Evolutionary conservation across 2,797 vertebrate species (phyloP).

Genomic region (Champsocephalus esox): DNA sequence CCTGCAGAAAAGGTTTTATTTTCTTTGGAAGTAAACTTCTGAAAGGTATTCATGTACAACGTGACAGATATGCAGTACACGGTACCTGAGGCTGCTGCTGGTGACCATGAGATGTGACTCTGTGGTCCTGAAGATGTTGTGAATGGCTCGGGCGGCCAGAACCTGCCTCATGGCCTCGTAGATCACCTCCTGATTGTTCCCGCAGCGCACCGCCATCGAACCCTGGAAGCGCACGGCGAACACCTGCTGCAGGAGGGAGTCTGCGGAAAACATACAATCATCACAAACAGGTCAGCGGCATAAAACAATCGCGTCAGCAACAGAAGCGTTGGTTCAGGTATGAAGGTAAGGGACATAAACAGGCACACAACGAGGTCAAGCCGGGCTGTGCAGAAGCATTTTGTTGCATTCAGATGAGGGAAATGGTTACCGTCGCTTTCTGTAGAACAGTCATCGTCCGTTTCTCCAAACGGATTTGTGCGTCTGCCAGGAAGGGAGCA

Average conservation of each 20-base stretch:
- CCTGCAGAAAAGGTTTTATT: background rate
- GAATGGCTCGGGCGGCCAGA: constrained; percentile 95
- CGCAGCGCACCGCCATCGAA: constrained; percentile 94
- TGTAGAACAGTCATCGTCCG: constrained; percentile 84
- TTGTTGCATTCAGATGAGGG: background rate
- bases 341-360: background rate
- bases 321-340: background rate
- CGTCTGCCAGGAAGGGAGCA: constrained; percentile 83
- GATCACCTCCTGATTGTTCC: constrained; percentile 90
- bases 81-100: constrained; percentile 90
- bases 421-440: constrained; percentile 85
- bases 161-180: constrained; percentile 99
- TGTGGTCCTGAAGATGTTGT: constrained; percentile 97
- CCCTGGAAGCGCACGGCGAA: constrained; percentile 95
- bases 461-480: constrained; percentile 96
- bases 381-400: constrained; percentile 15
- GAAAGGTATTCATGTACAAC: background rate
- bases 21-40: background rate
- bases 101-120: constrained; percentile 97
- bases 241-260: constrained; percentile 95
- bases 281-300: background rate
- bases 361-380: background rate
- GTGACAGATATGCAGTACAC: background rate
- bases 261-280: constrained; percentile 72
- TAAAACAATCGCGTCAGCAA: background rate